Conservation (phyloP, 2,888 invertebrate genomes). For the Gasteruption jaculator region DNA sequence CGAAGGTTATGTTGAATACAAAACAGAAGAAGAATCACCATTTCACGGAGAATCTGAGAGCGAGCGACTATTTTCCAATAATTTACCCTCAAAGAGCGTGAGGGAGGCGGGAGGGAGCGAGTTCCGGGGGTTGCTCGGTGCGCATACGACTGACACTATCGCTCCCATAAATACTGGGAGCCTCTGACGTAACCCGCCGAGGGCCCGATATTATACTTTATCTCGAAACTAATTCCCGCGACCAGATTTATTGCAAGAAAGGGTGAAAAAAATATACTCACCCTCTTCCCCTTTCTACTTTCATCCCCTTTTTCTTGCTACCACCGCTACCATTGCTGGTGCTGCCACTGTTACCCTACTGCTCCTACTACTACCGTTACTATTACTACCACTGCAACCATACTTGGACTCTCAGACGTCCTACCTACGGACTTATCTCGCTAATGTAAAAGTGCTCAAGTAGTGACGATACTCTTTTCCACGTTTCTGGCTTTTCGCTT, state of each 20-base stretch:
- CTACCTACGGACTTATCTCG: conserved; percentile 40
- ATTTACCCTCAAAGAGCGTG: conserved; percentile 34
- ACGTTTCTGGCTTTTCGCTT: too few species aligned
- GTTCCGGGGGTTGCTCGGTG: conserved; percentile 26
- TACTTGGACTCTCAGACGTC: conserved; percentile 14
- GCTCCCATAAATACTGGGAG: conserved; percentile 49
- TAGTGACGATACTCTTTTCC: conserved; percentile 19
- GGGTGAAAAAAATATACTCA: conserved; percentile 43
- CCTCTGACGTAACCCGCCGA: conserved; percentile 50
- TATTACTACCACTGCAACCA: conserved; percentile 5
- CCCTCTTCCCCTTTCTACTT: conserved; percentile 18
- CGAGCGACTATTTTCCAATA: conserved; percentile 49
- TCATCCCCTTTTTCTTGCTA: conserved; percentile 7
- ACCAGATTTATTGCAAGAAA: conserved; percentile 51
- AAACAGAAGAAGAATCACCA: conserved; percentile 37
- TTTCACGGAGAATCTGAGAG: conserved; percentile 18
- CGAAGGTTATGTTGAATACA: conserved; percentile 37
- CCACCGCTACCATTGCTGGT: conserved; percentile 11
- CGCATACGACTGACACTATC: conserved; percentile 51
- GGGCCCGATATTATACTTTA: conserved; percentile 53
- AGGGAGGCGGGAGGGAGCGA: conserved; percentile 15
- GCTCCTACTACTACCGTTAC: too few species aligned
- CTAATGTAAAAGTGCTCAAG: conserved; percentile 44
- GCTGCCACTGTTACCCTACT: too few species aligned
- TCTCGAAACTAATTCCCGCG: conserved; percentile 53